phyloP scores from a whole-genome alignment of 1,140 invertebrate genomes.

The Pemphigus obesinymphae region DNA sequence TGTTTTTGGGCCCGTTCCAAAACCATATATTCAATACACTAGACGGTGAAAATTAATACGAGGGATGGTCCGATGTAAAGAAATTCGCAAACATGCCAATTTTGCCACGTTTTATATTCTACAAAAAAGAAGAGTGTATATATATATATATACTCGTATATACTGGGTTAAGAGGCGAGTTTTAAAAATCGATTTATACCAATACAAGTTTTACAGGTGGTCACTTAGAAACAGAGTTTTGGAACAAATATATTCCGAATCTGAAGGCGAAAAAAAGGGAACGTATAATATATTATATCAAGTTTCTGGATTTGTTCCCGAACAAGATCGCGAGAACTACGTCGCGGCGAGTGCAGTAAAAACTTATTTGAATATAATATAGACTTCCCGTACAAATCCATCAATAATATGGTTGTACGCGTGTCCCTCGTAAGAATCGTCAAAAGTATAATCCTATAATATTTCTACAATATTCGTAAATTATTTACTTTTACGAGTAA shows the following conservation, averaged over 20 bases:
- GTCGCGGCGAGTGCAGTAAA: not conserved
- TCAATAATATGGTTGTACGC: too few relatives aligned
- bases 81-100: slow-evolving; percentile 17
- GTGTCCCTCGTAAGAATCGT: too few relatives aligned
- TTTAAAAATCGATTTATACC: slow-evolving; percentile 1
- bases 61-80: slow-evolving; percentile 1
- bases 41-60: not conserved
- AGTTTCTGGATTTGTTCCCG: slow-evolving; percentile 8
- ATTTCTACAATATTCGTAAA: too few relatives aligned
- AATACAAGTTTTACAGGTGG: not conserved
- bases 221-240: slow-evolving; percentile 25
- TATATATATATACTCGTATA: too few relatives aligned
- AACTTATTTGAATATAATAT: not conserved
- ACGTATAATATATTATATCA: not conserved
- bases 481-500: too few relatives aligned
- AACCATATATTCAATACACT: not conserved
- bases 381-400: not conserved
- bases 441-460: too few relatives aligned
- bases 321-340: not conserved
- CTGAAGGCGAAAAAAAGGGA: not conserved
- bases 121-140: not conserved
- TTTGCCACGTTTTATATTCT: not conserved
- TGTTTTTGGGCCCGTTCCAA: slow-evolving; percentile 11
- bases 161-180: not conserved
- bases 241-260: not conserved